phyloP scores from a whole-genome alignment of 2,797 vertebrate genomes.

The Macroramphosus scolopax region DNA sequence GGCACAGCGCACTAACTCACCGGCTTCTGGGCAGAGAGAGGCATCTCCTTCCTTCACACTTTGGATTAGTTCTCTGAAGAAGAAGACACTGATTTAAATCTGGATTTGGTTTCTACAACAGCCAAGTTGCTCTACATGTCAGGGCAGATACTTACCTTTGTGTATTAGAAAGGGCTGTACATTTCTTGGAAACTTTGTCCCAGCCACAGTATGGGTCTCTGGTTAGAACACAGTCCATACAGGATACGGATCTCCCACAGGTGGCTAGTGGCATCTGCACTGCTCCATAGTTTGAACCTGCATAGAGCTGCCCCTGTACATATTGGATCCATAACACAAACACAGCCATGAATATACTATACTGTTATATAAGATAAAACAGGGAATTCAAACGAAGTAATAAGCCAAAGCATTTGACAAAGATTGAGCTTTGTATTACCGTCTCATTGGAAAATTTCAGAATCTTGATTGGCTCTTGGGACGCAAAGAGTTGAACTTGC shows the following conservation, averaged over 20 bases:
- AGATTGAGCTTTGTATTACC: slow-evolving; percentile 53
- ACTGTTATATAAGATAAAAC: no score
- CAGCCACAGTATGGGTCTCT: slow-evolving; percentile 84
- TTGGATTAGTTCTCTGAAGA: slow-evolving; percentile 76
- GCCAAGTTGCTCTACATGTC: not conserved
- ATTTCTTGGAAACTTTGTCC: slow-evolving; percentile 52
- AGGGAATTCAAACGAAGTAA: not conserved
- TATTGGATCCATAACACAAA: slow-evolving; percentile 13
- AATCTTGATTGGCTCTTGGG: slow-evolving; percentile 68
- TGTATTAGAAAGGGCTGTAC: slow-evolving; percentile 51
- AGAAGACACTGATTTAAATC: slow-evolving; percentile 7
- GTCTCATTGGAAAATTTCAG: slow-evolving; percentile 71
- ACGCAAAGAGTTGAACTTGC: slow-evolving; percentile 78
- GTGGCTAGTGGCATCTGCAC: slow-evolving; percentile 75
- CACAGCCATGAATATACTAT: slow-evolving; percentile 5
- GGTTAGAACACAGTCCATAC: slow-evolving; percentile 80
- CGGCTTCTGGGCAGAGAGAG: slow-evolving; percentile 64
- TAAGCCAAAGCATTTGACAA: not conserved
- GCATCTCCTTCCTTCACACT: slow-evolving; percentile 71
- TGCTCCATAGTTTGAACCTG: slow-evolving; percentile 69
- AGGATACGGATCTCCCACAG: slow-evolving; percentile 70
- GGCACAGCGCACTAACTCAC: slow-evolving; percentile 55
- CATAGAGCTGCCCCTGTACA: slow-evolving; percentile 74
- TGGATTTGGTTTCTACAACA: not conserved
- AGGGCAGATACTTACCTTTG: slow-evolving; percentile 22